phyloP scores from a whole-genome alignment of 2,888 invertebrate species.

The Dryococelus australis region DNA sequence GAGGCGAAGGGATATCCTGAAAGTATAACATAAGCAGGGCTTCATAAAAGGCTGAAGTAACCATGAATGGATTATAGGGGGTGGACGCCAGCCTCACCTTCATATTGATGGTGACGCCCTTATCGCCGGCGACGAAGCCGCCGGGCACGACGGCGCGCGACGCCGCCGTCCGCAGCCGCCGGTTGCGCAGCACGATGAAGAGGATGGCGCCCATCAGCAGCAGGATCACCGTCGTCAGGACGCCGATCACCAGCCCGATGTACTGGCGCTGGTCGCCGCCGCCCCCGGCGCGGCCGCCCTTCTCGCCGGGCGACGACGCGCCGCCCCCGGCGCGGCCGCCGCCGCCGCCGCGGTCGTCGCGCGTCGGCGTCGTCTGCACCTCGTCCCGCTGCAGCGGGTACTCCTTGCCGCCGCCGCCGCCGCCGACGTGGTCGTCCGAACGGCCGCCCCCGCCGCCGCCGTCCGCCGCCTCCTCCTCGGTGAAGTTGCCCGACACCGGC shows the following conservation, averaged over 20 bases:
- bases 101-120: slow-evolving; percentile 50
- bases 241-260: slow-evolving; percentile 73
- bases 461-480: slow-evolving; percentile 65
- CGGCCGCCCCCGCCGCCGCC: slow-evolving; percentile 53
- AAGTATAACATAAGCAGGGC: no score
- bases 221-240: slow-evolving; percentile 75
- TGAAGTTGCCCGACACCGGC: slow-evolving; percentile 68
- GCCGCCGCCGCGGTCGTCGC: slow-evolving; percentile 59
- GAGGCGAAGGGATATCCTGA: no score
- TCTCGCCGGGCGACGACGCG: not conserved
- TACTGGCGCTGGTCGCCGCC: slow-evolving; percentile 63
- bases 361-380: slow-evolving; percentile 67
- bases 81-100: slow-evolving; percentile 52
- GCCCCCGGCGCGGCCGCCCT: not conserved
- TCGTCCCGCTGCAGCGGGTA: slow-evolving; percentile 74
- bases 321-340: slow-evolving; percentile 47
- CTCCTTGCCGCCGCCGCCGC: slow-evolving; percentile 62
- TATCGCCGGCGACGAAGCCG: slow-evolving; percentile 50
- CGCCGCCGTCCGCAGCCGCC: slow-evolving; percentile 59
- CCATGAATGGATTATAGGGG: no score
- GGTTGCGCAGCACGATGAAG: slow-evolving; percentile 73
- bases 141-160: slow-evolving; percentile 49
- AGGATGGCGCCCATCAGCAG: slow-evolving; percentile 73
- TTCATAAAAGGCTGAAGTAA: no score
- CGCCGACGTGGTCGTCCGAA: slow-evolving; percentile 57